These are phyloP conservation scores for Gypaetus barbatus DNA, from an alignment of 2,797 vertebrate genomes.

Conservation along the genomic window DNA sequence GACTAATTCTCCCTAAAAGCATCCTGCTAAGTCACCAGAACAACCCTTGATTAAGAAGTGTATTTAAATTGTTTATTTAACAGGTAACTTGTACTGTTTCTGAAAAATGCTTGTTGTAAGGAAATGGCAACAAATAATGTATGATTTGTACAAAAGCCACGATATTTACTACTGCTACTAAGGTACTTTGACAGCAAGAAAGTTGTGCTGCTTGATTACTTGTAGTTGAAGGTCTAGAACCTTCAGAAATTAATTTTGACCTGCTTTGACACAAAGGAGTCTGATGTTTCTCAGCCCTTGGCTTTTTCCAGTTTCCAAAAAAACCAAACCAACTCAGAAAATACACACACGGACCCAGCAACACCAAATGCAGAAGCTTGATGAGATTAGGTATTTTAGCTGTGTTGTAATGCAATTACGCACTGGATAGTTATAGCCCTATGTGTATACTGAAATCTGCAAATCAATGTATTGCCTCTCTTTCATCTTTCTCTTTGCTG, in stretches of 20 bases:
- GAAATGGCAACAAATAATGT: background rate
- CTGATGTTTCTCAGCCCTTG: background rate
- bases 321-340: background rate
- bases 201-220: background rate
- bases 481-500: background rate
- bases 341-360: background rate
- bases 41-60: background rate
- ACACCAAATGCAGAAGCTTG: background rate
- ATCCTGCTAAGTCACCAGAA: background rate
- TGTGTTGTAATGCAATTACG: background rate
- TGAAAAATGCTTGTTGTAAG: background rate
- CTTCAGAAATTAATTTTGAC: background rate
- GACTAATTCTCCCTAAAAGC: slow-evolving; percentile 9
- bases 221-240: background rate
- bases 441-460: background rate
- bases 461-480: background rate
- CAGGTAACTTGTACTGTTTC: background rate
- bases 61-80: background rate
- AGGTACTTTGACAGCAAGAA: background rate
- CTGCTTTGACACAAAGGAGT: background rate
- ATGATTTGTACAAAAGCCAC: background rate
- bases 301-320: background rate
- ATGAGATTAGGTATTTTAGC: background rate
- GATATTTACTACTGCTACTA: background rate
- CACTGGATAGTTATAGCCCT: background rate